A percentile compares a stretch with the other conserved stretches of the same genome.
phyloP scores from a whole-genome alignment of 2,888 invertebrate species.

The Notodromas monacha region DNA sequence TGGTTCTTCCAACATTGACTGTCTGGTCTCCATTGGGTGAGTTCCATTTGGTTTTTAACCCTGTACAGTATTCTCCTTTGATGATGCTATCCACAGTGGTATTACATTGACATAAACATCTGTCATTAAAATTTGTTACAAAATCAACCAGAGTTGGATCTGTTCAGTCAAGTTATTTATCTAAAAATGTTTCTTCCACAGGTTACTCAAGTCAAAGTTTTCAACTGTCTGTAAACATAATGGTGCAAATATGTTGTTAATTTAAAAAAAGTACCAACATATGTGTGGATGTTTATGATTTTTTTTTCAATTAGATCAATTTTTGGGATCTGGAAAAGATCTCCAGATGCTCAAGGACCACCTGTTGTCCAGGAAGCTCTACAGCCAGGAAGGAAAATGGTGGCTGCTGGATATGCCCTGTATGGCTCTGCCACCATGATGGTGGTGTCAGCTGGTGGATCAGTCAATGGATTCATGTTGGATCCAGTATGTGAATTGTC shows the following conservation, averaged over 20 bases:
- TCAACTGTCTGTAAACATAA: slow-evolving; percentile 31
- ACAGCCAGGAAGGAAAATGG: slow-evolving; percentile 18
- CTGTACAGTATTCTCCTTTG: too few relatives aligned
- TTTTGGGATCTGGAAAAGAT: neutral
- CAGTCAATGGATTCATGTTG: slow-evolving; percentile 23
- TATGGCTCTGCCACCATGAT: slow-evolving; percentile 22
- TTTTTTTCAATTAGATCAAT: slow-evolving; percentile 1
- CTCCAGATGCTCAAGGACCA: slow-evolving; percentile 6
- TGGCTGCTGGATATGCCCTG: slow-evolving; percentile 22
- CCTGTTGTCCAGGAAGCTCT: slow-evolving; percentile 2
- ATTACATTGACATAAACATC: too few relatives aligned
- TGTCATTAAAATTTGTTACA: too few relatives aligned
- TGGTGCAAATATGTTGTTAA: slow-evolving; percentile 26
- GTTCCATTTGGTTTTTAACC: too few relatives aligned
- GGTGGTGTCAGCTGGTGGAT: slow-evolving; percentile 18
- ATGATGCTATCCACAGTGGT: too few relatives aligned
- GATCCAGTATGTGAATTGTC: too few relatives aligned
- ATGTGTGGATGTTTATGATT: too few relatives aligned
- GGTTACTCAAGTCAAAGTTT: slow-evolving; percentile 26
- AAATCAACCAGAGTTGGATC: too few relatives aligned
- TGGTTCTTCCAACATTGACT: slow-evolving; percentile 24
- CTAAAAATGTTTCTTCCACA: slow-evolving; percentile 38
- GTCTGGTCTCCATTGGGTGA: slow-evolving; percentile 22
- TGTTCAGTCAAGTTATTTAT: too few relatives aligned
- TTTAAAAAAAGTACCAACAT: too few relatives aligned